phyloP scores from a whole-genome alignment of 2,888 invertebrate species.

The Meta bourneti region DNA sequence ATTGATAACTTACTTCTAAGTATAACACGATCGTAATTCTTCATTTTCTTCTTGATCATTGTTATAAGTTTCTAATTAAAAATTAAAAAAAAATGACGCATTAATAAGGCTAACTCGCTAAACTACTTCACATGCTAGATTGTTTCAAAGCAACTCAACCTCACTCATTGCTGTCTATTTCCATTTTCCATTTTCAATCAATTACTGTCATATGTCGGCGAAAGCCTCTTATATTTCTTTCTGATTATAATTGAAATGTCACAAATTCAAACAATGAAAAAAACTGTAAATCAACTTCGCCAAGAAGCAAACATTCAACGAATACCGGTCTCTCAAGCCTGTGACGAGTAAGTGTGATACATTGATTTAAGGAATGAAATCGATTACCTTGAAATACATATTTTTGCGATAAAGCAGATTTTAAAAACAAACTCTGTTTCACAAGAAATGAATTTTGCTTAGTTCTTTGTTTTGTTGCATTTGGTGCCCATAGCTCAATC shows the following conservation, averaged over 20 bases:
- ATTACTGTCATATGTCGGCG: slow-evolving; percentile 31
- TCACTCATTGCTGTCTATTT: background rate
- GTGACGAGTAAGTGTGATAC: slow-evolving; percentile 80
- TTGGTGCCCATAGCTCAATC: too few species aligned
- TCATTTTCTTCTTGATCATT: too few species aligned
- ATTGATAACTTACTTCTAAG: too few species aligned
- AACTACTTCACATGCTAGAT: background rate
- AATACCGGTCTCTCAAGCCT: slow-evolving; percentile 81
- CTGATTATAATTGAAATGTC: slow-evolving; percentile 77
- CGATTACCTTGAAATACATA: background rate
- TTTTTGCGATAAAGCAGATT: background rate
- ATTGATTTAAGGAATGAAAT: slow-evolving; percentile 3
- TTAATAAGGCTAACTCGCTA: too few species aligned
- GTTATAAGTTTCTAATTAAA: too few species aligned
- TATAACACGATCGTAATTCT: too few species aligned
- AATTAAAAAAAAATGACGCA: too few species aligned
- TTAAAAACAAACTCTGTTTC: background rate
- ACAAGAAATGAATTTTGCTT: background rate
- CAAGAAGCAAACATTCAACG: slow-evolving; percentile 81
- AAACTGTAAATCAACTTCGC: slow-evolving; percentile 80
- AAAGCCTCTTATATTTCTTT: slow-evolving; percentile 17
- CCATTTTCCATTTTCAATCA: slow-evolving; percentile 22
- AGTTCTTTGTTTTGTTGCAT: too few species aligned
- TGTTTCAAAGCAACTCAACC: slow-evolving; percentile 40
- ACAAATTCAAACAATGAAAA: slow-evolving; percentile 80